A percentile compares a stretch with the other conserved stretches of the same genome.
Evolutionary conservation across 2,888 invertebrate genomes (phyloP).

Genomic region (Lithophane leautieri): DNA sequence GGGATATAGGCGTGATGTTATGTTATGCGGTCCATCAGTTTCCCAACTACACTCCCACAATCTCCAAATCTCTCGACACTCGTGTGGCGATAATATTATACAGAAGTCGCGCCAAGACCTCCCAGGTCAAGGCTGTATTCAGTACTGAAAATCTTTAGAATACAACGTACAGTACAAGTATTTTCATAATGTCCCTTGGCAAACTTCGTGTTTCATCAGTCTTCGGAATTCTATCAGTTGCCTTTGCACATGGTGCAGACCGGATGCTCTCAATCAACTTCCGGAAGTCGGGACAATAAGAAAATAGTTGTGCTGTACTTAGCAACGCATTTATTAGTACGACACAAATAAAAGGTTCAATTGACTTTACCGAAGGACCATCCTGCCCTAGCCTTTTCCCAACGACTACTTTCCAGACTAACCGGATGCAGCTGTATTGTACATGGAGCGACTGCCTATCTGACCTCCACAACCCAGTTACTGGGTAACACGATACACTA

Average conservation of each 20-base stretch:
- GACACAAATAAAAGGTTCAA: background rate
- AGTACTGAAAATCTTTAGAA: conserved; percentile 23
- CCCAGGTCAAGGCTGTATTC: conserved; percentile 22
- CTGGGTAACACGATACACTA: background rate
- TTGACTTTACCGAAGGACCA: background rate
- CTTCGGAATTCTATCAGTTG: too few relatives aligned
- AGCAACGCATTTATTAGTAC: background rate
- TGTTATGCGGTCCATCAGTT: background rate
- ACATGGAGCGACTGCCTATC: too few relatives aligned
- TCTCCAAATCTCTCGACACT: conserved; percentile 4
- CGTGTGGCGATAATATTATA: conserved; percentile 13
- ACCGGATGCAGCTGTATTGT: background rate
- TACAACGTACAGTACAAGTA: too few relatives aligned
- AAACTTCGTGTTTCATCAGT: too few relatives aligned
- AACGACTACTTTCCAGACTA: background rate
- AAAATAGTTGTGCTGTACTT: too few relatives aligned
- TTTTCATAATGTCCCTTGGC: too few relatives aligned
- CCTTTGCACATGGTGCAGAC: too few relatives aligned
- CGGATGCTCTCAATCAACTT: too few relatives aligned
- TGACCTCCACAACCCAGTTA: background rate
- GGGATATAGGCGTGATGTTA: background rate
- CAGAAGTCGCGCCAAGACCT: conserved; percentile 18
- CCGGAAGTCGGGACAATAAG: too few relatives aligned
- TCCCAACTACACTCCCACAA: background rate
- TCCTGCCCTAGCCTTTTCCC: background rate